A percentile compares a stretch with the other conserved stretches of the same genome.
Evolutionary conservation across 2,113 vertebrate species (phyloP).

Genomic region (Aspidoscelis tigris): DNA sequence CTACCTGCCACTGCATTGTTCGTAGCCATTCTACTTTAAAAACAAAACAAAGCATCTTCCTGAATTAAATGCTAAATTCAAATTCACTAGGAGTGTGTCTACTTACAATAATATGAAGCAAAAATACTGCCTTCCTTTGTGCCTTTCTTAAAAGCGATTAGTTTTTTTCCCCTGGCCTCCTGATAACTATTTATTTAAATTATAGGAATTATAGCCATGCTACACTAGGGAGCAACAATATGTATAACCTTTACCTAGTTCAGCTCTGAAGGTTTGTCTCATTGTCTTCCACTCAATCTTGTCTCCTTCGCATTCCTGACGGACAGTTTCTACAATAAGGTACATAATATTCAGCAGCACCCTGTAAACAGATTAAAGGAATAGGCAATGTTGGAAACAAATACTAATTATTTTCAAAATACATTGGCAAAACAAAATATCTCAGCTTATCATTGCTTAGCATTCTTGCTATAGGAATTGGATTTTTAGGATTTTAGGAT

Average conservation of each 20-base stretch:
- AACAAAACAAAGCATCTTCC: not conserved
- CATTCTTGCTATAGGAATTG: no score
- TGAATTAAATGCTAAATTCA: not conserved
- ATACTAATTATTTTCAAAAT: no score
- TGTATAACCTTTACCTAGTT: conserved; percentile 82
- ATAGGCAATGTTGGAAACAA: accelerated
- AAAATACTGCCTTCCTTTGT: not conserved
- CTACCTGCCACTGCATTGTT: not conserved
- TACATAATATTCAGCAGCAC: conserved; percentile 98
- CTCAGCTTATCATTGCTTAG: no score
- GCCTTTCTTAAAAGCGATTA: not conserved
- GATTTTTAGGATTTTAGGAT: no score
- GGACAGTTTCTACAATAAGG: conserved; percentile 93
- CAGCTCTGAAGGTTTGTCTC: conserved; percentile 90
- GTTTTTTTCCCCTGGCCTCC: not conserved
- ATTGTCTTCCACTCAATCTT: conserved; percentile 89
- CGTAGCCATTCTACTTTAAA: not conserved
- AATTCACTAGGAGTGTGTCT: not conserved
- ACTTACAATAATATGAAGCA: not conserved
- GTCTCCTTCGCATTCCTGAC: conserved; percentile 90
- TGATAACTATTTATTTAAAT: not conserved
- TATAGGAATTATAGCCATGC: not conserved
- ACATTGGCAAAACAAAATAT: no score
- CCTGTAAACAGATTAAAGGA: conserved; percentile 65
- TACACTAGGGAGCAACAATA: not conserved